Conservation (phyloP, 2,113 vertebrate species). For the Oncorhynchus kisutch region DNA sequence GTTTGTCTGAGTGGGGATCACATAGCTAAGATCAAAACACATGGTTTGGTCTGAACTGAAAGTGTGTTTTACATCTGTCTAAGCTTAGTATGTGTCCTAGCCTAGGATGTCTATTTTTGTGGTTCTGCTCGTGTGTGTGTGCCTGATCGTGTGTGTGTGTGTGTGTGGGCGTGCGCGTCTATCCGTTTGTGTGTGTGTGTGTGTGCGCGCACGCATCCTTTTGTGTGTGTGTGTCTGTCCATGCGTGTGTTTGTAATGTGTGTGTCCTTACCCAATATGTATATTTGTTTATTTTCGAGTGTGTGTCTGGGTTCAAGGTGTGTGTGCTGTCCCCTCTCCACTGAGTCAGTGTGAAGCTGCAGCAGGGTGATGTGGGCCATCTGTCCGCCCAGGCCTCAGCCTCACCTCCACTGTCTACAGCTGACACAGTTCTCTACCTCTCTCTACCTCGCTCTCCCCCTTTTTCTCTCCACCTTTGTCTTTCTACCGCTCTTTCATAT, state of each 20-base stretch:
- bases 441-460: not conserved
- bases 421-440: not conserved
- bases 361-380: constrained; percentile 62
- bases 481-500: constrained; percentile 6
- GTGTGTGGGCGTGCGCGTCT: too few relatives aligned
- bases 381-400: constrained; percentile 37
- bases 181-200: too few relatives aligned
- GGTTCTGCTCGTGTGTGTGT: too few relatives aligned
- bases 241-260: not conserved
- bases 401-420: not conserved
- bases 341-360: constrained; percentile 35
- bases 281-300: not conserved
- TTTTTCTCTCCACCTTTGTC: constrained; percentile 18
- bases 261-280: too few relatives aligned
- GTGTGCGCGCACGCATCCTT: too few relatives aligned
- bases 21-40: not conserved
- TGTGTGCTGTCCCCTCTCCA: constrained; percentile 45
- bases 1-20: not conserved
- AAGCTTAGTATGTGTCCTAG: too few relatives aligned
- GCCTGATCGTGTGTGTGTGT: too few relatives aligned
- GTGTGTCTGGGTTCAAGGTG: not conserved
- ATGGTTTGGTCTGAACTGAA: not conserved
- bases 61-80: too few relatives aligned
- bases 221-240: not conserved
- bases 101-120: too few relatives aligned